Base-by-base conservation (phyloP, 2,888 invertebrate species). In the Cryptocephalus moraei region DNA sequence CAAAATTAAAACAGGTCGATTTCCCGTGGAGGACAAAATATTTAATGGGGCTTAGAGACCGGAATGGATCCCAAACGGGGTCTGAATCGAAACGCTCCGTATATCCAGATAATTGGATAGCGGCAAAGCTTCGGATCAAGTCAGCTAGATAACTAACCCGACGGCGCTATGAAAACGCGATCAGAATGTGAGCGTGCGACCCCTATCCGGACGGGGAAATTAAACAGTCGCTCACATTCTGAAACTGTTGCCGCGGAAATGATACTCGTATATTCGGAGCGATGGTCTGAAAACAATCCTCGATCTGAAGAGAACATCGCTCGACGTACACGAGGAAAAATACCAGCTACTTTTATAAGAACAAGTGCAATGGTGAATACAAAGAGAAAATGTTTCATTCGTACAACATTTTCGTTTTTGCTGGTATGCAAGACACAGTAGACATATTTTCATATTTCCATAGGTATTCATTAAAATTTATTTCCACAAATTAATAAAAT, bases 91-190 rank as follows among this genome's bases (percentile, higher is more conserved):
- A 68, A 66, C 67, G 67, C 65, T 68, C 60, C 68, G 66, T 68
- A 67, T 68, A 69, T 68, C 67, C 66, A 64, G 66, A 65, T 69
- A 69, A 69, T 69, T 69, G 69, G 69, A 68, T 67, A 62, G 65
- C 64, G 58, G 65, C 64, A 66, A 66, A 68, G 66, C 68, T 65
- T 63, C 64, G 69, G 68, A 68, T 68, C 67, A 66, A 67, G 64
- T 63, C 63, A 59, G 64, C 65, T 63, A 67, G 68, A 68, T 69
- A 68, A 69, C 67, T 68, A 68, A 67, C 65, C 65, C 66, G 60
- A 58, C 65, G 59, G 54, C 59, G 53, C 60, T 62, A 63, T 62
- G 62, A 64, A 62, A 61, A 59, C 59, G 51, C 52, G 58, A 60
- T 60, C 22, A 64, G 67, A 66, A 55, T 63, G 65, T 63, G 63